Conservation (phyloP, 2,888 invertebrate species). For the Xestoiulus laeticollis region DNA sequence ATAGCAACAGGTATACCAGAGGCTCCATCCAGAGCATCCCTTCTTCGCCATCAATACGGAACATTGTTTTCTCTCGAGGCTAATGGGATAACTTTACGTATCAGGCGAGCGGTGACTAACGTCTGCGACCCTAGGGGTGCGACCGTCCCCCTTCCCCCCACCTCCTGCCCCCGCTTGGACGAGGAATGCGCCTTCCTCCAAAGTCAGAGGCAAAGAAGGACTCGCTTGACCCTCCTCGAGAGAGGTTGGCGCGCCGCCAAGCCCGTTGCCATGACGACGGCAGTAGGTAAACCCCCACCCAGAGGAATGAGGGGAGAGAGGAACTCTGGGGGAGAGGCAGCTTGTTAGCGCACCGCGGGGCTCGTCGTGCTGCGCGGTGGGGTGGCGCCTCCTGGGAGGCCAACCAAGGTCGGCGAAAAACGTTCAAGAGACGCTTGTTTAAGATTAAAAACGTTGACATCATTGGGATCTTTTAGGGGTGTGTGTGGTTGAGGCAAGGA, state of each 20-base stretch:
- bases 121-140: neutral
- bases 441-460: slow-evolving; percentile 20
- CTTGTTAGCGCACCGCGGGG: slow-evolving; percentile 46
- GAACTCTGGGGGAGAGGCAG: slow-evolving; percentile 13
- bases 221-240: neutral
- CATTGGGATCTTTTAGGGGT: neutral
- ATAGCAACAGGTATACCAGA: slow-evolving; percentile 2
- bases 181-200: neutral
- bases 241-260: neutral
- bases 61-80: neutral
- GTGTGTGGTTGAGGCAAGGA: slow-evolving; percentile 1
- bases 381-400: slow-evolving; percentile 38
- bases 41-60: neutral
- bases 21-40: too few species aligned
- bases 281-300: slow-evolving; percentile 35
- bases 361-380: slow-evolving; percentile 24
- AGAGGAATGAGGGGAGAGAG: slow-evolving; percentile 15
- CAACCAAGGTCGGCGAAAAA: slow-evolving; percentile 33
- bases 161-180: neutral
- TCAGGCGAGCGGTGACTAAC: neutral
- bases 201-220: slow-evolving; percentile 1
- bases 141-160: neutral
- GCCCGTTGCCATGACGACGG: neutral
- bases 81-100: neutral
- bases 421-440: neutral